Base-by-base conservation (phyloP, 2,797 vertebrate genomes). In the Enoplosus armatus region DNA sequence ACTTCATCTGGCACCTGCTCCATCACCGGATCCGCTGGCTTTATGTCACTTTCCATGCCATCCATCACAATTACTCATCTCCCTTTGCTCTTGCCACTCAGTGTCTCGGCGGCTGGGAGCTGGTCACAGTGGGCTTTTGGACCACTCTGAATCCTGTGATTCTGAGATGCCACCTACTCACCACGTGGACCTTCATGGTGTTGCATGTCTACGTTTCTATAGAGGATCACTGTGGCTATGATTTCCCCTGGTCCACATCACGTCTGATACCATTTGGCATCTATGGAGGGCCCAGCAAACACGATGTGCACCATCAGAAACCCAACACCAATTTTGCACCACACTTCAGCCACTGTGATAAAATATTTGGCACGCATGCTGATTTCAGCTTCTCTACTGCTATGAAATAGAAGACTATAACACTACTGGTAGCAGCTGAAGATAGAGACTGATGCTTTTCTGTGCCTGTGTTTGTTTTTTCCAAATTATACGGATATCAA, bases 1-100 rank as follows among this genome's bases (percentile, higher is more conserved):
- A 95, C 77, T 96, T 92, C 81, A 92, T 95, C 85, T 96, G 95
- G 95, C 95, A 96, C 75, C 62, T 94, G 67, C 83, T 94, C 50
- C 94, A 96, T 56, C 93, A 95, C 87, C 90, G 61, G 72, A 84
- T 93, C 82, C 84, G 72, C 73, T 95, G 94, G 94, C 86, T 95
- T 35, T 95, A 95, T 20, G 84, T 92, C 39, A 95, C 90, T 22
- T 95, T 95, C 85, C 93, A 95, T 14, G 93, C 94, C 47, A 91
- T 94, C 54, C 93, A 95, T 63, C 94, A 94, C 55, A 90, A 91
- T 0, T 94, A 93, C 75, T 90, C 87, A 0, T 83, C 93, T 11
- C 93, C 92, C 7, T 95, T 94, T 55, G 88, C 92, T 66, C 83
- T 94, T 20, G 90, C 90, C 7, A 93, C 93, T 11, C 93, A 95